These are phyloP conservation scores for Linyphia triangularis DNA, from an alignment of 2,888 invertebrate genomes.

Conservation along the genomic window DNA sequence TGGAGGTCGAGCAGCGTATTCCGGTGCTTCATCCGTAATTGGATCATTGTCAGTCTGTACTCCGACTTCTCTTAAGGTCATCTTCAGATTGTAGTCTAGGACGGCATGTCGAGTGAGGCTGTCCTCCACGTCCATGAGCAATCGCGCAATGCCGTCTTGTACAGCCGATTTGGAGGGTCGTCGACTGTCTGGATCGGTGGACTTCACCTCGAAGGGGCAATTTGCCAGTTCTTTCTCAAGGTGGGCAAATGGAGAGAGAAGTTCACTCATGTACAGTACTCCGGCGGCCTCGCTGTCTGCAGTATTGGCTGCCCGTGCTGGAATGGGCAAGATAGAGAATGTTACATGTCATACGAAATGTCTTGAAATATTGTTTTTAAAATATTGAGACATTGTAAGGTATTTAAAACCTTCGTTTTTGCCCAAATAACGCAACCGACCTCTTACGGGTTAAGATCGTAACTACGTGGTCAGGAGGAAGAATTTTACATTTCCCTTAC, in stretches of 20 bases:
- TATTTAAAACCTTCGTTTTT: too few relatives aligned
- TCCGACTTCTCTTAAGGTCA: slow-evolving; percentile 76
- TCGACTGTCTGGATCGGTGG: neutral
- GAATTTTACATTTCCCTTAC: too few relatives aligned
- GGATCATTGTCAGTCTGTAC: slow-evolving; percentile 78
- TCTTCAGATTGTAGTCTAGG: slow-evolving; percentile 43
- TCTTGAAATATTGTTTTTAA: too few relatives aligned
- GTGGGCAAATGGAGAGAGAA: slow-evolving; percentile 76
- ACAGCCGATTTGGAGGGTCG: slow-evolving; percentile 49
- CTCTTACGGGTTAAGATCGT: too few relatives aligned
- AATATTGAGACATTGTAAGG: too few relatives aligned
- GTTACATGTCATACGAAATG: too few relatives aligned
- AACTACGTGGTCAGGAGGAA: too few relatives aligned
- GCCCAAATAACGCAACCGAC: too few relatives aligned
- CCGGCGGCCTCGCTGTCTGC: slow-evolving; percentile 75
- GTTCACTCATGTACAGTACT: slow-evolving; percentile 72
- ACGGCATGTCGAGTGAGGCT: slow-evolving; percentile 52
- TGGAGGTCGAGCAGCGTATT: slow-evolving; percentile 78
- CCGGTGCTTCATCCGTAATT: slow-evolving; percentile 78
- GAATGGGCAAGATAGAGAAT: neutral
- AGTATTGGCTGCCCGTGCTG: slow-evolving; percentile 76
- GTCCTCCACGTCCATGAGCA: slow-evolving; percentile 77
- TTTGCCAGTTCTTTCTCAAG: slow-evolving; percentile 76
- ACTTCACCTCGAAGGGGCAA: slow-evolving; percentile 15
- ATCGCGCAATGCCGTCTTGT: slow-evolving; percentile 73